Percentiles rank a stretch among this genome's conserved stretches.
Evolutionary conservation across 2,888 invertebrate species (phyloP).

Genomic region (Laothoe populi): DNA sequence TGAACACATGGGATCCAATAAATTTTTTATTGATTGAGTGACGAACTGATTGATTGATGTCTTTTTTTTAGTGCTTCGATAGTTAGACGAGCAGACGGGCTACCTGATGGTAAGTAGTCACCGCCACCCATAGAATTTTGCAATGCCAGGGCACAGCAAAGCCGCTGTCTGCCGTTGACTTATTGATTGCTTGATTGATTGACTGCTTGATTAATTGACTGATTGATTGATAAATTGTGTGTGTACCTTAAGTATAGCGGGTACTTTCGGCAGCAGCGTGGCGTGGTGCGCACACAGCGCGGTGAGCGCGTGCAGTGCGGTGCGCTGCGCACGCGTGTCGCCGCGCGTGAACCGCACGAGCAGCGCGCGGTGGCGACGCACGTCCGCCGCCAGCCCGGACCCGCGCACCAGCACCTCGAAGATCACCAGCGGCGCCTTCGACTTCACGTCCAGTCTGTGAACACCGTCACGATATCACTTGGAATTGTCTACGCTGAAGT

Average conservation of each 20-base stretch:
- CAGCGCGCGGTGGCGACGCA: slow-evolving; percentile 90
- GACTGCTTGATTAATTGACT: too few species aligned
- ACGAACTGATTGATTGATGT: too few species aligned
- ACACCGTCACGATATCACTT: slow-evolving; percentile 77
- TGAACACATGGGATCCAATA: too few species aligned
- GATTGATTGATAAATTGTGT: not conserved
- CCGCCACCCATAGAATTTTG: too few species aligned
- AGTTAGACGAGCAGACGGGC: too few species aligned
- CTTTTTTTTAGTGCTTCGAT: too few species aligned
- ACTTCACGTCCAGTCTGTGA: slow-evolving; percentile 93
- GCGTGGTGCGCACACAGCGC: slow-evolving; percentile 94
- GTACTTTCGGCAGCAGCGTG: slow-evolving; percentile 93
- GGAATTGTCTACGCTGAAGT: too few species aligned
- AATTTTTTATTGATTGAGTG: too few species aligned
- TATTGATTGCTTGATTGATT: too few species aligned
- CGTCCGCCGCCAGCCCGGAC: slow-evolving; percentile 87
- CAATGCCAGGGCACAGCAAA: too few species aligned
- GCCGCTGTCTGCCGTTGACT: too few species aligned
- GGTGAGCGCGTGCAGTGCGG: slow-evolving; percentile 97
- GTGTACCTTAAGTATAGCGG: slow-evolving; percentile 90
- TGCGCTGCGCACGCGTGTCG: slow-evolving; percentile 94
- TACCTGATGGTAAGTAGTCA: too few species aligned
- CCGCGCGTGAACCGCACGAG: slow-evolving; percentile 91
- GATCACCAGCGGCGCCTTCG: slow-evolving; percentile 96
- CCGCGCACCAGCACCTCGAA: slow-evolving; percentile 95